A percentile compares a stretch with the other conserved stretches of the same genome.
Evolutionary conservation across 2,113 vertebrate genomes (phyloP).

Genomic region (Bufo gargarizans): DNA sequence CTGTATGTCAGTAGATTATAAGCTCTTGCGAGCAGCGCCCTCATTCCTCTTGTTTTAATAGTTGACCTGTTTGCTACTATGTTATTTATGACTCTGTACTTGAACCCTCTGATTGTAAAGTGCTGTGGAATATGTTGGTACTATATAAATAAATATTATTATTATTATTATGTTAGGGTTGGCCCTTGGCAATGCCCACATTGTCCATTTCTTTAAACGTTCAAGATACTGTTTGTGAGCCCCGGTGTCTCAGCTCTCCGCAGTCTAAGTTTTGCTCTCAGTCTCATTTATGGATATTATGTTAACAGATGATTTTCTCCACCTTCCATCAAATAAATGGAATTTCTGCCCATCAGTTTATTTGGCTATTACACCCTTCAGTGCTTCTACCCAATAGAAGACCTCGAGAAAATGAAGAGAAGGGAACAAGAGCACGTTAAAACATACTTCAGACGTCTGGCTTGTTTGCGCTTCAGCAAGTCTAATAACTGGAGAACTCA

Average conservation of each 20-base stretch:
- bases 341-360: constrained; percentile 19
- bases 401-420: constrained; percentile 1
- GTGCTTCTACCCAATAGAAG: constrained; percentile 18
- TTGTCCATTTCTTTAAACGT: no score
- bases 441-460: constrained; percentile 41
- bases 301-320: background rate
- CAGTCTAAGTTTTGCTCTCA: background rate
- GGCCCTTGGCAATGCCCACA: no score
- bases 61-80: no score
- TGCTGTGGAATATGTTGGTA: no score
- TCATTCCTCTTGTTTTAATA: no score
- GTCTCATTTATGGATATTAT: constrained; percentile 9
- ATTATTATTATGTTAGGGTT: no score
- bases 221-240: background rate
- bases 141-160: no score
- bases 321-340: background rate
- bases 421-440: constrained; percentile 2
- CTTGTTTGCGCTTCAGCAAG: constrained; percentile 24
- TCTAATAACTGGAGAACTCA: constrained; percentile 15
- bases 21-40: no score
- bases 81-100: no score
- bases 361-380: constrained; percentile 43
- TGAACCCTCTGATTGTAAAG: no score
- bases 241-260: background rate
- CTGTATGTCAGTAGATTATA: no score